phyloP scores from a whole-genome alignment of 2,888 invertebrate genomes.

The Drosophila pseudotakahashii region DNA sequence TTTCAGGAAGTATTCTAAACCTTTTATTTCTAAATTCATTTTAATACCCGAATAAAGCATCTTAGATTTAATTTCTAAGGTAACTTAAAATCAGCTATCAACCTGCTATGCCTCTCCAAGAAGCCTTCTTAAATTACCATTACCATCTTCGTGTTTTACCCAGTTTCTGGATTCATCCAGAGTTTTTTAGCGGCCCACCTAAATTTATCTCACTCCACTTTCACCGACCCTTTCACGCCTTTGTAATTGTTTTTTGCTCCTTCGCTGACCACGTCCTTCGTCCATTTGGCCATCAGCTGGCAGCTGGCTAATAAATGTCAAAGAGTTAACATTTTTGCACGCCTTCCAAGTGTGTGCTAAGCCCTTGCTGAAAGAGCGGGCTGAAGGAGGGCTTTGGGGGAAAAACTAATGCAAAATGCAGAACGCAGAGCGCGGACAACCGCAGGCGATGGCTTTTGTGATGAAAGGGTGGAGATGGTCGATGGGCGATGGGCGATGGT shows the following conservation, averaged over 20 bases:
- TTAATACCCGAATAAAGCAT: not conserved
- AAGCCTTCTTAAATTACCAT: not conserved
- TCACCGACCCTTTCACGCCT: conserved; percentile 39
- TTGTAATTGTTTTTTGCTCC: conserved; percentile 59
- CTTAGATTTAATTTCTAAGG: not conserved
- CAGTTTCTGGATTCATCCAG: not conserved
- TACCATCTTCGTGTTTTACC: conserved; percentile 13
- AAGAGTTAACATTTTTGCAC: conserved; percentile 68
- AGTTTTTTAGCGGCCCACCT: not conserved
- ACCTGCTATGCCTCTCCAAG: not conserved
- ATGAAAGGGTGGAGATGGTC: conserved; percentile 10
- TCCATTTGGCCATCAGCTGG: conserved; percentile 50
- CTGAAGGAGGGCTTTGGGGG: not conserved
- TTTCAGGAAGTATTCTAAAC: no score
- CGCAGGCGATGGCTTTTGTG: conserved; percentile 37
- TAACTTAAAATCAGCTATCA: not conserved
- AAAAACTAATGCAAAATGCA: conserved; percentile 39
- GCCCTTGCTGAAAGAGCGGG: conserved; percentile 55
- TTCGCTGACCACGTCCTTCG: conserved; percentile 33
- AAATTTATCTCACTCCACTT: conserved; percentile 17
- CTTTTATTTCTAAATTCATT: no score
- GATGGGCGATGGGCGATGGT: conserved; percentile 9
- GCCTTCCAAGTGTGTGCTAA: conserved; percentile 59
- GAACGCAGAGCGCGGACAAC: conserved; percentile 16
- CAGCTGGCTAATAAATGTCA: conserved; percentile 77